Percentiles rank a stretch among this genome's conserved stretches.
phyloP scores from a whole-genome alignment of 2,113 vertebrate species.

The Collichthys lucidus region DNA sequence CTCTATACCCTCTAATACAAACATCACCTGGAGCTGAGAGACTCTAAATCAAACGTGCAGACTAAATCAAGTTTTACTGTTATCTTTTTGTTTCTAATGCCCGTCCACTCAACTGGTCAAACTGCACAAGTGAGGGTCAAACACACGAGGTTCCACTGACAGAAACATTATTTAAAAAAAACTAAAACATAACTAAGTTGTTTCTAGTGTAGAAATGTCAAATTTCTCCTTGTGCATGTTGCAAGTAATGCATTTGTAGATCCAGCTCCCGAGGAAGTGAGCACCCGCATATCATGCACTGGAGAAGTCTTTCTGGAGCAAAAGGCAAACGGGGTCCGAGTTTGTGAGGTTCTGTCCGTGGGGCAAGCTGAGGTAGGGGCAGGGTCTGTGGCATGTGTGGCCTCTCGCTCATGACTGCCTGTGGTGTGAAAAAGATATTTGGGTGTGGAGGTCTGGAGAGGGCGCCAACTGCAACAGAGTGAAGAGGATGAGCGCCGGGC shows the following conservation, averaged over 20 bases:
- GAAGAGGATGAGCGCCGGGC: conserved; percentile 78
- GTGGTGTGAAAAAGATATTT: conserved; percentile 81
- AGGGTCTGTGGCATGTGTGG: conserved; percentile 76
- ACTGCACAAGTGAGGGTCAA: conserved; percentile 29
- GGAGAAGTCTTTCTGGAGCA: conserved; percentile 79
- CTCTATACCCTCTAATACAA: conserved; percentile 29
- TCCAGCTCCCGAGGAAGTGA: conserved; percentile 83
- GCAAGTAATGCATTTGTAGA: conserved; percentile 86
- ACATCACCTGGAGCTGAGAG: conserved; percentile 31
- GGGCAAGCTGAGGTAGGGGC: conserved; percentile 76
- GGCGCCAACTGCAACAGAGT: conserved; percentile 76
- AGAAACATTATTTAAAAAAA: conserved; percentile 32
- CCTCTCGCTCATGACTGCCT: conserved; percentile 78
- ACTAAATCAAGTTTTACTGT: conserved; percentile 29
- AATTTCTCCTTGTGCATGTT: conserved; percentile 85
- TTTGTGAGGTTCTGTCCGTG: conserved; percentile 76
- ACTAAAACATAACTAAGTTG: conserved; percentile 46
- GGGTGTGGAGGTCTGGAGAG: conserved; percentile 76
- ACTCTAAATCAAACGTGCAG: conserved; percentile 33
- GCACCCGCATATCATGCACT: conserved; percentile 86
- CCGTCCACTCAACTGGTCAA: conserved; percentile 40
- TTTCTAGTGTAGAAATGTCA: conserved; percentile 63
- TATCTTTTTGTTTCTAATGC: conserved; percentile 35
- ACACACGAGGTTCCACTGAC: conserved; percentile 50
- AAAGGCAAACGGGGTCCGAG: conserved; percentile 79